These are phyloP conservation scores for Microtus ochrogaster DNA, from an alignment of 2,113 vertebrate species.

Conservation along the genomic window DNA sequence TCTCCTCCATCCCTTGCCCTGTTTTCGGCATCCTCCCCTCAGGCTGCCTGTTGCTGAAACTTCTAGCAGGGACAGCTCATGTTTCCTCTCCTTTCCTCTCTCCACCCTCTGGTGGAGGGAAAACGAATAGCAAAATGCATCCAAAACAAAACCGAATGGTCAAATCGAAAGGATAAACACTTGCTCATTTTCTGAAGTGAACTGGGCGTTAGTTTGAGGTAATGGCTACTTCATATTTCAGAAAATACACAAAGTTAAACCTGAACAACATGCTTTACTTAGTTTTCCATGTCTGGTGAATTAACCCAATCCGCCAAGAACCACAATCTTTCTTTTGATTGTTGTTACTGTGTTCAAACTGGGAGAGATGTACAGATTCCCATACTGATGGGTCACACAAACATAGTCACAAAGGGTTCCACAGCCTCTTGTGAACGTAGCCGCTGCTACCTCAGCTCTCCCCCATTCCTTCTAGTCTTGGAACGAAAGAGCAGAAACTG, in stretches of 20 bases:
- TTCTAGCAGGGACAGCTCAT: background rate
- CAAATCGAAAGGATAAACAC: background rate
- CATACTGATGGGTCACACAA: background rate
- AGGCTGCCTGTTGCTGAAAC: background rate
- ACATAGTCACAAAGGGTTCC: background rate
- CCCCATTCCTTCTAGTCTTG: background rate
- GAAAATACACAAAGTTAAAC: background rate
- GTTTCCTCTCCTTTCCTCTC: constrained; percentile 60
- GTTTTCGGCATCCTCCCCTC: background rate
- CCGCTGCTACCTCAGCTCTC: background rate
- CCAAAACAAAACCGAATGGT: background rate
- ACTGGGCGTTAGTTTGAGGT: constrained; percentile 4
- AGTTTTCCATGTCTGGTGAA: background rate
- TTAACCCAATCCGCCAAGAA: constrained; percentile 16
- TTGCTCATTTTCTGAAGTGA: constrained; percentile 25
- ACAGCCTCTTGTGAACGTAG: background rate
- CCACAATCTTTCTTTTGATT: background rate
- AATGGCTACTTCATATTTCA: background rate
- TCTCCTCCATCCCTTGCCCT: background rate
- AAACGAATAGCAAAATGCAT: constrained; percentile 72
- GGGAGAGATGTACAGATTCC: background rate
- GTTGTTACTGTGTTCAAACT: constrained; percentile 2
- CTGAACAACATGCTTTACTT: background rate
- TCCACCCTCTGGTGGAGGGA: constrained; percentile 80
- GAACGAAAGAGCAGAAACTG: background rate